phyloP scores from a whole-genome alignment of 2,113 vertebrate genomes.

The Mus pahari region DNA sequence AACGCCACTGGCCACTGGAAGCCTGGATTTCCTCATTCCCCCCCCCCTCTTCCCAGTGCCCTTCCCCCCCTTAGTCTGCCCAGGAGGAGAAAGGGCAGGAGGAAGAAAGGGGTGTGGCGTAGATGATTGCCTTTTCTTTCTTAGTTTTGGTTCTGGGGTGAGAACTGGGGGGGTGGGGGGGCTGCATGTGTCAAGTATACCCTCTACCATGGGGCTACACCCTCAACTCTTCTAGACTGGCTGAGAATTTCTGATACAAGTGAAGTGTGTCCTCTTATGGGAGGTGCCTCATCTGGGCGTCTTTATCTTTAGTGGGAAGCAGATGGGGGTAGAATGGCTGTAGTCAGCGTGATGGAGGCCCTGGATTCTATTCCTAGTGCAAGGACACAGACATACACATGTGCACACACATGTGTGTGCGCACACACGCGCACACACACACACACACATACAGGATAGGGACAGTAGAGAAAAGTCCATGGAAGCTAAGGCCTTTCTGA shows the following conservation, averaged over 20 bases:
- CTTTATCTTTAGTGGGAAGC: neutral
- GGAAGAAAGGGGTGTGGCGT: neutral
- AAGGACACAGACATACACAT: neutral
- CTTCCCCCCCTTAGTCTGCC: neutral
- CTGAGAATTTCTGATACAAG: neutral
- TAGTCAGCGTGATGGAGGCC: neutral
- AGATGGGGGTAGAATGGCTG: neutral
- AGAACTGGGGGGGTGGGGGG: too few species aligned
- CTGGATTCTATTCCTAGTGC: too few species aligned
- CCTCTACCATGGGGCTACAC: neutral
- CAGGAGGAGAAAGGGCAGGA: neutral
- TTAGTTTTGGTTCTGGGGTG: neutral
- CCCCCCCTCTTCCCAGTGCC: accelerated
- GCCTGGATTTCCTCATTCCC: accelerated
- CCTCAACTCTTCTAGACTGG: neutral
- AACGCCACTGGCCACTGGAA: neutral
- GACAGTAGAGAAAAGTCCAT: neutral
- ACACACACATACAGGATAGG: neutral
- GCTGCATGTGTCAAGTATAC: neutral
- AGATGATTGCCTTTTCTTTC: neutral
- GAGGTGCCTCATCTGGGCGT: too few species aligned
- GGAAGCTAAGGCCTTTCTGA: neutral
- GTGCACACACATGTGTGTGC: neutral
- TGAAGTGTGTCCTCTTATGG: neutral
- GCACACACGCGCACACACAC: neutral